Evolutionary conservation across 1,140 invertebrate species (phyloP), one percentile per base, ranked within the genome.

Genomic region (Triops cancriformis): DNA sequence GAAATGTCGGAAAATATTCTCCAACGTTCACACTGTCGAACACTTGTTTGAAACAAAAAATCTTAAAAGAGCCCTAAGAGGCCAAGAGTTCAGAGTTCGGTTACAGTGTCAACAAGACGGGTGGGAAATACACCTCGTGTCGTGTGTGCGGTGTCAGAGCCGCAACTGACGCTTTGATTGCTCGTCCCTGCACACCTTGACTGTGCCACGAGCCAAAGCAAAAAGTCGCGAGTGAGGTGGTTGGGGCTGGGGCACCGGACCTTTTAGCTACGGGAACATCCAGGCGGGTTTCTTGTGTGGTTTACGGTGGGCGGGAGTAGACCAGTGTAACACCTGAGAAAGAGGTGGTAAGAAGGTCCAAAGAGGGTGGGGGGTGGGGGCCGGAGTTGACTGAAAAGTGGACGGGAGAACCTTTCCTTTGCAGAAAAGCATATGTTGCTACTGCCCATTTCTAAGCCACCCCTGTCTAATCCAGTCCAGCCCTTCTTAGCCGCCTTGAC

Each of bases 131-230:
- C 51, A 64, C 51, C 51, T 64, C 51, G 51, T 64, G 51, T 64
- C 51, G 51, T 64, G 14, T 64, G 51, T 23, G 51, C 18, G 14
- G 51, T 64, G 51, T 64, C 51, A 64, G 51, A 64, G 51, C 51
- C 51, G 51, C 51, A 64, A 64, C 51, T 64, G 51, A 64, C 51
- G 51, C 51, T 64, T 64, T 64, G 51, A 64, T 64, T 64, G 51
- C 51, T 64, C 51, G 51, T 64, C 51, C 51, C 23, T 64, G 51
- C 51, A 64, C 51, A 64, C 51, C 51, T 64, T 64, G 51, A 64
- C 51, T 64, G n/a, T 64, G 51, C 51, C 51, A 64, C 51, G 51
- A 64, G 51, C 51, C 51, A 64, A 64, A 64, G 51, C 51, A 64
- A 64, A 23, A 64, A 64, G 51, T 64, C 51, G 51, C 51, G 51